Base-by-base conservation (phyloP, 2,797 vertebrate species). In the Gouania willdenowi region DNA sequence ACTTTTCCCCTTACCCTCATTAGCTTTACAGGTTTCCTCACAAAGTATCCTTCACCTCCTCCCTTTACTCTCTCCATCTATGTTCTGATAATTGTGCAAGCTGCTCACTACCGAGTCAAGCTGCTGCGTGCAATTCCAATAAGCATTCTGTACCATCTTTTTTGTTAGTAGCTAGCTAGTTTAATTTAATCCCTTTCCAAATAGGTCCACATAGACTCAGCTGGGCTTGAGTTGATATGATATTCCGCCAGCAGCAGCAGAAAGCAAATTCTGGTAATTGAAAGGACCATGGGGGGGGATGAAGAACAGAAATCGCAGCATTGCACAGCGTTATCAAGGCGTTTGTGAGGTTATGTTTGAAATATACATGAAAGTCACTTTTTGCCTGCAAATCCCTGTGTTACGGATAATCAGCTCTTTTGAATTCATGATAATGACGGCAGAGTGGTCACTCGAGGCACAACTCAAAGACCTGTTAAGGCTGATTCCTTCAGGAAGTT, bases 211-310 rank as follows among this genome's bases (percentile, higher is more conserved):
- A 57, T 53, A 57, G 59, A 77, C 27, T 62, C 48, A 28, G 53
- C 12, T 29, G 35, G 48, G 51, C 42, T 45, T 58, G 52, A 27
- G 44, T 46, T 59, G 62, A 67, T 14, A 32, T 19, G 19, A 14
- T 69, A 66, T 69, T 63, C 68, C 64, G 59, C 62, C 64, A 42
- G 61, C 43, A 30, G 57, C 35, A 55, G 56, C 57, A 66, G 59
- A 77, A 82, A 84, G 71, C 75, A 71, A 55, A 73, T 67, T 72
- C 53, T 49, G 33, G 57, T 80, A 79, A 84, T 77, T 78, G 75
- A 81, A 69, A 73, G 57, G 64, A 39, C 74, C 15, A 5, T 8
- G 7, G 40, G n/a, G n/a, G n/a, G 64, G 74, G 23, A 33, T 21
- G 12, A 12, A 25, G 5, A 37, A 26, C 35, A 48, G 21, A 58